Base-by-base conservation (phyloP, 2,797 vertebrate species). In the Capromys pilorides region DNA sequence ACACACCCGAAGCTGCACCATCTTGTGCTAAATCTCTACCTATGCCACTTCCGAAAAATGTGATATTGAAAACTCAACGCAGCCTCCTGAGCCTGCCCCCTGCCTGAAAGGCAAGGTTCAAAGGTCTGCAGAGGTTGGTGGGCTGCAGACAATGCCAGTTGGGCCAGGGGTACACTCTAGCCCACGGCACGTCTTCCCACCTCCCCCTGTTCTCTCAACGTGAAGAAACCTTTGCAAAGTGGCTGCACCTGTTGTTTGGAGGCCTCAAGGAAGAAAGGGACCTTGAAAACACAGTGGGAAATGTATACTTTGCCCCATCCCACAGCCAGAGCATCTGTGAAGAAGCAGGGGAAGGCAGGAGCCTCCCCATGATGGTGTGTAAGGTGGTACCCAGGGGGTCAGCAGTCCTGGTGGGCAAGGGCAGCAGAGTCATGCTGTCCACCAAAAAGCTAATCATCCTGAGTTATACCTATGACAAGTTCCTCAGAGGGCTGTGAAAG, bases 231-330 rank as follows among this genome's bases (percentile, higher is more conserved):
- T 10, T 11, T 9, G 13, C 54, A n/a, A 36, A 12, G 51, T 61
- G 6, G 3, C 45, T 31, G 0, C 0, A 13, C 1, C 54, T 57
- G 0, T 33, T 22, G 41, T 4, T 54, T 39, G 5, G 0, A 16
- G 54, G 4, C 49, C 6, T 8, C 5, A 2, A 18, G 24, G 64
- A n/a, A 36, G 18, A 67, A 4, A 26, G 41, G 6, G 0, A 1
- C n/a, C 39, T 59, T 41, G 36, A 12, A 0, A 49, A 28, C 31
- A 2, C 0, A 7, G 2, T 6, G 1, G n/a, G 24, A 8, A 4
- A 18, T 0, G 2, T 6, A 0, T 18, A 5, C 13, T 28, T 11
- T 11, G 3, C 4, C 18, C 14, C 0, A 0, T 21, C 1, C 54
- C 54, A 0, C 0, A 2, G 0, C 0, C 75, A 39, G 41, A 45